Base-by-base conservation (phyloP, 1,140 invertebrate genomes). In the Dendrolimus kikuchii region DNA sequence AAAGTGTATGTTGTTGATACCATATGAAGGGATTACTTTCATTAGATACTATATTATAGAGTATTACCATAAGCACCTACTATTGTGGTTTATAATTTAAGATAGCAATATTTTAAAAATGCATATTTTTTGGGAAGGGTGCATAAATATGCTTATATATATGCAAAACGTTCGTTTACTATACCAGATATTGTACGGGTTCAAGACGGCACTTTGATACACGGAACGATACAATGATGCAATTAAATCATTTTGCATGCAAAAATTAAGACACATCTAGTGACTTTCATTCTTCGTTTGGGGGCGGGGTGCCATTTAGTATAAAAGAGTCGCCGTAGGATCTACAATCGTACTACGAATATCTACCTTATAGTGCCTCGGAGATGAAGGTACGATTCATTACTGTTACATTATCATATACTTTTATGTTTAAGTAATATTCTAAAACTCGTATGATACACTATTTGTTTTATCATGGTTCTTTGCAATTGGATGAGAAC, bases 321-420 rank as follows among this genome's bases (percentile, higher is more conserved):
- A 79, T 83, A 81, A 68, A 55, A 76, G 69, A 70, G 63, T 70
- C 58, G 73, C 64, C 57, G 58, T 55, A 53, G 59, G 52, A 71
- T 64, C 58, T 69, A 63, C 55, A 42, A 50, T 60, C 63, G 69
- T 77, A 77, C 68, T 66, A 65, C 59, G 68, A 51, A 59, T 59
- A 69, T 67, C 65, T 65, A 23, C 23, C 23, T 57, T 60, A 59
- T 57, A 64, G 69, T 71, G 67, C 64, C 59, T 67, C 70, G 62
- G 64, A 67, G 49, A 83, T 83, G 80, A 83, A 83, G 80, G 80
- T 81, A 78, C 70, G 66, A 36, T n/a, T 7, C 23, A 46, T 10
- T 7, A 23, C 8, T 38, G 10, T 6, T 36, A 37, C 8, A 46
- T 46, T 37, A 5, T 37, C 38, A 5, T 46, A 36, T 23, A 23